Evolutionary conservation across 2,888 invertebrate genomes (phyloP).

Genomic region (Kuschelorhynchus macadamiae): DNA sequence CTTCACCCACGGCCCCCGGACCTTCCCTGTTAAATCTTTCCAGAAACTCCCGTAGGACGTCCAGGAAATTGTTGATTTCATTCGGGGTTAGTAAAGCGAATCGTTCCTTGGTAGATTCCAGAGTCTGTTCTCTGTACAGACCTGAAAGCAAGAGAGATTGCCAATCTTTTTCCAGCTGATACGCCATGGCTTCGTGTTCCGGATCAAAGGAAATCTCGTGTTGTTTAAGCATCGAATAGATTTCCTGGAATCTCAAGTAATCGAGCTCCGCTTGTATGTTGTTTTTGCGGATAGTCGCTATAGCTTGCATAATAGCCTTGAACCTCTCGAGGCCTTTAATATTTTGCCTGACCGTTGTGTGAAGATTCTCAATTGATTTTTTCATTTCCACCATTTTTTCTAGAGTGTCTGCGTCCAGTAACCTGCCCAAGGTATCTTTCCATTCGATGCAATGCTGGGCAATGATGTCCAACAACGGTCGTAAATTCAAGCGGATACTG

Average conservation of each 20-base stretch:
- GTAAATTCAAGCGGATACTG: conserved; percentile 82
- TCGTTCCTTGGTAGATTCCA: conserved; percentile 87
- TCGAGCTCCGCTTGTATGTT: conserved; percentile 85
- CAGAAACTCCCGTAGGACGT: conserved; percentile 77
- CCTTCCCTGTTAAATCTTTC: conserved; percentile 82
- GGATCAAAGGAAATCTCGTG: conserved; percentile 76
- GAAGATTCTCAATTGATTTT: conserved; percentile 75
- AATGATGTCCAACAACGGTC: conserved; percentile 79
- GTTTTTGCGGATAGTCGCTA: conserved; percentile 80
- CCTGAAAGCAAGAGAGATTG: conserved; percentile 78
- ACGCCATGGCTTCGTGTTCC: conserved; percentile 73
- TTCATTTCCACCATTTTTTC: conserved; percentile 79
- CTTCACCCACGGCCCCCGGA: conserved; percentile 83
- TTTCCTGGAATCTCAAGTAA: conserved; percentile 82
- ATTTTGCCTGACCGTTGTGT: conserved; percentile 79
- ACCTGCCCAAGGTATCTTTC: conserved; percentile 81
- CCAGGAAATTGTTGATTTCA: conserved; percentile 80
- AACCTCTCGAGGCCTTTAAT: conserved; percentile 86
- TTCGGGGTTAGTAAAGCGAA: conserved; percentile 86
- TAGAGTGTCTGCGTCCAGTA: conserved; percentile 77
- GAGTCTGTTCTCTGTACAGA: conserved; percentile 77
- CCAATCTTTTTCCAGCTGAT: conserved; percentile 79
- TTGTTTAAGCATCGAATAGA: conserved; percentile 80
- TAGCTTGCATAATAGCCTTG: conserved; percentile 88
- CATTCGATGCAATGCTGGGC: conserved; percentile 84